Percentiles rank a stretch among this genome's conserved stretches.
Evolutionary conservation across 2,888 invertebrate species (phyloP).

Genomic region (Nudaria mundana): DNA sequence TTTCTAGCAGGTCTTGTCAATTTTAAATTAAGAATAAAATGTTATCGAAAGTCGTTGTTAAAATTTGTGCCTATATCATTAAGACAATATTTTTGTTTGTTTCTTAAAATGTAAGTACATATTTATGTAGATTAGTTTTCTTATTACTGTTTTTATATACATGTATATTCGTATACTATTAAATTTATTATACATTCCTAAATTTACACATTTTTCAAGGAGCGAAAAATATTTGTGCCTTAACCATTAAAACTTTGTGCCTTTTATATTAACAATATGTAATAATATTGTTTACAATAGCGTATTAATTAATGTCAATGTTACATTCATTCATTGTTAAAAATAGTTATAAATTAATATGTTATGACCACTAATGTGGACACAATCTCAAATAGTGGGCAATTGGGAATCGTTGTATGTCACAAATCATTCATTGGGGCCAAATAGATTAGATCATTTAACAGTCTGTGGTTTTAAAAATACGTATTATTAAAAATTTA

Average conservation of each 20-base stretch:
- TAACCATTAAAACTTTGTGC: neutral
- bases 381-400: conserved; percentile 11
- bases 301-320: neutral
- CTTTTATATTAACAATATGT: neutral
- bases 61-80: conserved; percentile 38
- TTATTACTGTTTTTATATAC: conserved; percentile 10
- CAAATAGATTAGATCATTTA: conserved; percentile 21
- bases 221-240: neutral
- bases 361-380: conserved; percentile 7
- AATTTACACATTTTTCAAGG: conserved; percentile 13
- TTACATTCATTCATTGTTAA: neutral
- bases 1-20: neutral
- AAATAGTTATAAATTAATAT: neutral
- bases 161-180: conserved; percentile 19
- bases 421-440: conserved; percentile 27
- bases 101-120: conserved; percentile 24
- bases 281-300: neutral
- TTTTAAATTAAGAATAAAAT: conserved; percentile 3
- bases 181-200: conserved; percentile 22
- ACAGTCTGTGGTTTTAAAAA: conserved; percentile 17
- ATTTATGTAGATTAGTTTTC: conserved; percentile 28
- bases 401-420: conserved; percentile 22
- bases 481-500: neutral
- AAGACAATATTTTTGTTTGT: conserved; percentile 24
- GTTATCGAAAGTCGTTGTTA: conserved; percentile 21